phyloP scores from a whole-genome alignment of 2,797 vertebrate species.

The Hemitrygon akajei region DNA sequence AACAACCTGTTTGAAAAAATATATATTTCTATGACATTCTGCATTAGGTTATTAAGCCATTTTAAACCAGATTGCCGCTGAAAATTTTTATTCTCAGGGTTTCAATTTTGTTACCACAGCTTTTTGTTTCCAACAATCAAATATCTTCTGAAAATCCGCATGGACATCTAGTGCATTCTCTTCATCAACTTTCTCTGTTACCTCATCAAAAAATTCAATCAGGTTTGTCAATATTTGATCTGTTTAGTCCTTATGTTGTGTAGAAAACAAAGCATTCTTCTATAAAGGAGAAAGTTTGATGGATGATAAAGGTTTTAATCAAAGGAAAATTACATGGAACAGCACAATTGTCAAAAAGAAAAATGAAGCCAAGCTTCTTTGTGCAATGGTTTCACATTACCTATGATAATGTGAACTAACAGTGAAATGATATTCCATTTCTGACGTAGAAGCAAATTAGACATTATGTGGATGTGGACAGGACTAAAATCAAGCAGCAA shows the following conservation, averaged over 20 bases:
- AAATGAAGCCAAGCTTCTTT: background rate
- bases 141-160: too few species aligned
- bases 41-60: too few species aligned
- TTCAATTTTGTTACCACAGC: too few species aligned
- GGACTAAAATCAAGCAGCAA: background rate
- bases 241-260: background rate
- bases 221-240: too few species aligned
- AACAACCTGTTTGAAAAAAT: too few species aligned
- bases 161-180: too few species aligned
- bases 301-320: background rate
- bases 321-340: background rate
- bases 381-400: slow-evolving; percentile 9
- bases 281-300: background rate
- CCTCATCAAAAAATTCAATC: too few species aligned
- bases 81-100: too few species aligned
- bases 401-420: background rate
- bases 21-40: too few species aligned
- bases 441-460: background rate
- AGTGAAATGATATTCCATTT: background rate
- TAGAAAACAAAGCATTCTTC: background rate
- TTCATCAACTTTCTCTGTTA: too few species aligned
- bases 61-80: too few species aligned
- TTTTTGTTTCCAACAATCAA: too few species aligned
- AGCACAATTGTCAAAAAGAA: slow-evolving; percentile 22
- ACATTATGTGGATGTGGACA: background rate